A percentile compares a stretch with the other conserved stretches of the same genome.
These are phyloP conservation scores for Pollimyrus isidori DNA, from an alignment of 2,113 vertebrate species.

Conservation along the genomic window DNA sequence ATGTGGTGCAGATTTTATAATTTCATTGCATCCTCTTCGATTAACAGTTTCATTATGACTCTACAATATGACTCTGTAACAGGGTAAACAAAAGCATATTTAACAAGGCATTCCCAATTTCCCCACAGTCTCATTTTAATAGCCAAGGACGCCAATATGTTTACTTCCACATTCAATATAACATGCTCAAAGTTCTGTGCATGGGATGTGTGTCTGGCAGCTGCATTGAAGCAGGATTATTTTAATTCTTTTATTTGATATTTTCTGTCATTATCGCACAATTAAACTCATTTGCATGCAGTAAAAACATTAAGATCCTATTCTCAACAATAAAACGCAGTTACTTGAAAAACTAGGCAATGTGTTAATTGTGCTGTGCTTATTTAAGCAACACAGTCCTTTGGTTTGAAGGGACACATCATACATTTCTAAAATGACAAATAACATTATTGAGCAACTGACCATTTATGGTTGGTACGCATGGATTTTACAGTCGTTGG, in stretches of 20 bases:
- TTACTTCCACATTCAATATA: neutral
- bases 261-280: neutral
- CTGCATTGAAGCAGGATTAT: neutral
- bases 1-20: neutral
- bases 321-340: neutral
- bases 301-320: neutral
- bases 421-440: neutral
- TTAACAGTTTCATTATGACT: neutral
- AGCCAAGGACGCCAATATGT: neutral
- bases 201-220: neutral
- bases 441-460: neutral
- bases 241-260: neutral
- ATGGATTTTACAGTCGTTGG: neutral
- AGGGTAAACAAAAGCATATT: neutral
- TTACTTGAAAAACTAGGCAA: neutral
- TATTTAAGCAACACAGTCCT: neutral
- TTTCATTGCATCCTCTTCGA: neutral
- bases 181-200: neutral
- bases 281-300: neutral
- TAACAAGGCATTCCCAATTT: neutral
- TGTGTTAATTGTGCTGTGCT: neutral
- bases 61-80: neutral
- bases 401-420: neutral
- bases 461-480: neutral
- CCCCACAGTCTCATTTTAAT: neutral